These are phyloP conservation scores for Deilephila porcellus DNA, from an alignment of 2,888 invertebrate species.

Conservation along the genomic window DNA sequence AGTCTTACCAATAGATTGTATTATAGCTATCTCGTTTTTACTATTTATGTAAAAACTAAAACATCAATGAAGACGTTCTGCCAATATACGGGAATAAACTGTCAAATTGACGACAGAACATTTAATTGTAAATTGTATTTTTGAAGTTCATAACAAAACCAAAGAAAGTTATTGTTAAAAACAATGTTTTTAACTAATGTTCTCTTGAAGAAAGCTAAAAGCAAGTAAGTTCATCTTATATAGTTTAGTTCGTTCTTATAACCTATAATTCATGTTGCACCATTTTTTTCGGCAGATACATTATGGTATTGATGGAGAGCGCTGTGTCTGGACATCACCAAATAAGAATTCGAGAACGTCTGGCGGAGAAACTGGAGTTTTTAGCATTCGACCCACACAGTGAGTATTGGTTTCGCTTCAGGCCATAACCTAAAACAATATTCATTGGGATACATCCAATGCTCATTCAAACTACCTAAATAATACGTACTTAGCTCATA, in stretches of 20 bases:
- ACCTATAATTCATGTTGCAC: neutral
- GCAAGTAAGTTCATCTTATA: slow-evolving; percentile 86
- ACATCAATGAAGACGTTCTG: neutral
- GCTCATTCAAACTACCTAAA: too few species aligned
- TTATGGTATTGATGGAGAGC: slow-evolving; percentile 93
- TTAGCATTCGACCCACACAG: slow-evolving; percentile 91
- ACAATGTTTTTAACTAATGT: slow-evolving; percentile 89
- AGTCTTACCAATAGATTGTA: neutral
- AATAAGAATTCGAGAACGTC: slow-evolving; percentile 87
- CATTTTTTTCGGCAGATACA: slow-evolving; percentile 73
- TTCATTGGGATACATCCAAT: neutral
- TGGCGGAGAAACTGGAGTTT: slow-evolving; percentile 91
- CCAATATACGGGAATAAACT: neutral
- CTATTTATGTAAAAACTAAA: slow-evolving; percentile 8
- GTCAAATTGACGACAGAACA: neutral
- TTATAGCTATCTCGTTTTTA: neutral
- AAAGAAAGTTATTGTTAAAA: neutral
- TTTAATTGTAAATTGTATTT: neutral
- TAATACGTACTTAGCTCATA: too few species aligned
- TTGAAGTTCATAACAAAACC: slow-evolving; percentile 5
- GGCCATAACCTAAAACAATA: neutral
- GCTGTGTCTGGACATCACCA: slow-evolving; percentile 90
- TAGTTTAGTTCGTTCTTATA: neutral
- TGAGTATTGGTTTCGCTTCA: slow-evolving; percentile 70
- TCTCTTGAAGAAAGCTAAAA: slow-evolving; percentile 89